A percentile compares a stretch with the other conserved stretches of the same genome.
phyloP scores from a whole-genome alignment of 1,140 invertebrate genomes.

The Saccostrea cuccullata region DNA sequence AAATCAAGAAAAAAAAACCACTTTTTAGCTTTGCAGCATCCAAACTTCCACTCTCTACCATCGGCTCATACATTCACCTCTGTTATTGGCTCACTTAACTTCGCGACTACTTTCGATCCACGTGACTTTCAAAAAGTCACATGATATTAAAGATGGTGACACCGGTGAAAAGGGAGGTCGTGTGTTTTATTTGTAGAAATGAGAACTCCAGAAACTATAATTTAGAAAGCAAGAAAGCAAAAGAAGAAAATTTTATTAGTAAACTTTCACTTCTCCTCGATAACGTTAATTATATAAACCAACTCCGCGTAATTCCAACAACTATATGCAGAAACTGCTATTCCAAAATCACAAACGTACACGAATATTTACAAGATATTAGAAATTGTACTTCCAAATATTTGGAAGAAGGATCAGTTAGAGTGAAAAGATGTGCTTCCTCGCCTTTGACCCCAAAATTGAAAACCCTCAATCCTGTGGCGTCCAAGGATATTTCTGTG shows the following conservation, averaged over 20 bases:
- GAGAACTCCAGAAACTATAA: not conserved
- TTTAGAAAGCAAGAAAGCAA: constrained; percentile 4
- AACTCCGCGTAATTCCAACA: not conserved
- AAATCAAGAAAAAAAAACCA: too few relatives aligned
- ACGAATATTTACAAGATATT: constrained; percentile 3
- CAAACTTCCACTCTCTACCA: constrained; percentile 14
- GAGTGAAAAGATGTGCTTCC: not conserved
- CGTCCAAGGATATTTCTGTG: not conserved
- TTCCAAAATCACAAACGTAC: not conserved
- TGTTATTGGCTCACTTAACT: constrained; percentile 1
- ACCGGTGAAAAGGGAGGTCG: not conserved
- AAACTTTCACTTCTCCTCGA: not conserved
- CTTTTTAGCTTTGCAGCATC: too few relatives aligned
- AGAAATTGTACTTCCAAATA: not conserved
- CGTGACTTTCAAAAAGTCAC: constrained; percentile 25
- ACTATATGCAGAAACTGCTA: constrained; percentile 5
- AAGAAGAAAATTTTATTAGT: not conserved
- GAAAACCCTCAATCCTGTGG: not conserved
- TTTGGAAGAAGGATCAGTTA: not conserved
- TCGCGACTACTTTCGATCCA: constrained; percentile 16
- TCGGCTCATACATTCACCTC: constrained; percentile 23
- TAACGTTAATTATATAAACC: not conserved
- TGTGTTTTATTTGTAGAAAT: constrained; percentile 1
- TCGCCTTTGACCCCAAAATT: not conserved
- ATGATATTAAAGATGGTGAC: constrained; percentile 1